Conservation (phyloP, 2,888 invertebrate genomes). For the Acrocyrtus sp. region DNA sequence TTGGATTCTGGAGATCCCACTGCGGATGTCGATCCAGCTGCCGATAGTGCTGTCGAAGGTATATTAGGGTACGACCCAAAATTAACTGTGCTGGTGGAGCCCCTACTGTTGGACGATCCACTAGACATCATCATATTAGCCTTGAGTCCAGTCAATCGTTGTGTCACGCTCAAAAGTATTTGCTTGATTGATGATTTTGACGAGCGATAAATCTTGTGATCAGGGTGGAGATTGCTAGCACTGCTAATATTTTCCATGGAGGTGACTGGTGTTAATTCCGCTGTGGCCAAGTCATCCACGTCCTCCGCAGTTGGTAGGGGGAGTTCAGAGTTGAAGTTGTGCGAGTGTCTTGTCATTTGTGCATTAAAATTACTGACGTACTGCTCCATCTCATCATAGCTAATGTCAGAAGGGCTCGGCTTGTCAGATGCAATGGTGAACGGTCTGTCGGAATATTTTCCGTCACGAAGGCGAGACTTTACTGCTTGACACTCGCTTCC, state of each 20-base stretch:
- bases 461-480: slow-evolving; percentile 65
- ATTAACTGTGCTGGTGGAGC: slow-evolving; percentile 38
- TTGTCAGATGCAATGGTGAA: slow-evolving; percentile 79
- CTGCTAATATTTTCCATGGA: slow-evolving; percentile 70
- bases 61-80: slow-evolving; percentile 62
- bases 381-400: slow-evolving; percentile 74
- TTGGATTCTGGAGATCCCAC: slow-evolving; percentile 45
- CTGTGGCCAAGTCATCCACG: slow-evolving; percentile 65
- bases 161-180: slow-evolving; percentile 64
- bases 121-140: slow-evolving; percentile 56
- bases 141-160: slow-evolving; percentile 61
- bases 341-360: slow-evolving; percentile 61
- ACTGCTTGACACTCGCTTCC: slow-evolving; percentile 27
- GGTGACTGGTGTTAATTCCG: slow-evolving; percentile 66
- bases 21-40: slow-evolving; percentile 31
- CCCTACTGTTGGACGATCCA: slow-evolving; percentile 31
- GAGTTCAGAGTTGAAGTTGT: slow-evolving; percentile 53
- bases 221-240: slow-evolving; percentile 76
- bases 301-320: slow-evolving; percentile 64
- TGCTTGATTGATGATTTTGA: slow-evolving; percentile 65
- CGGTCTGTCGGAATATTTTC: slow-evolving; percentile 71
- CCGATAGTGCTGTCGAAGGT: slow-evolving; percentile 38
- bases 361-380: slow-evolving; percentile 63
- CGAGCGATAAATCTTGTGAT: slow-evolving; percentile 81
- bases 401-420: slow-evolving; percentile 72